Base-by-base conservation (phyloP, 2,797 vertebrate species). In the Sus cebifrons region DNA sequence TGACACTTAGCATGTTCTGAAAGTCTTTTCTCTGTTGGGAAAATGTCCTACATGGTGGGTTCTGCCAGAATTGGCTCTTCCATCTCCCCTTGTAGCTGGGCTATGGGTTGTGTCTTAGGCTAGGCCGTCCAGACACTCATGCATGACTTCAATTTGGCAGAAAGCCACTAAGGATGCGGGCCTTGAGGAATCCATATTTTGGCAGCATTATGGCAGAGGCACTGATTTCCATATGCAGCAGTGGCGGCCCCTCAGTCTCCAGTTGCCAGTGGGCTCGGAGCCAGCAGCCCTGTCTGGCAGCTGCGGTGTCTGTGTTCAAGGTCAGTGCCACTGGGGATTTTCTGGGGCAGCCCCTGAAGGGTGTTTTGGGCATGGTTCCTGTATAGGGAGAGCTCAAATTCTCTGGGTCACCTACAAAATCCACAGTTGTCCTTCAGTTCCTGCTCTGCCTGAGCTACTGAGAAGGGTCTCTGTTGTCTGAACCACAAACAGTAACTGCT, bases 141-240 rank as follows among this genome's bases (percentile, higher is more conserved):
- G 0, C 13, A 74, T n/a, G 32, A 77, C 18, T 40, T 64, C 56
- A 60, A 0, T 18, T 10, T 52, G 58, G 67, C 18, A n/a, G 18
- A 85, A 44, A 27, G 32, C 1, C 2, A 10, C 20, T 14, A 2
- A 40, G 65, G 58, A n/a, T 56, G 49, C 1, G 1, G 25, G 0
- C 9, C 58, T 62, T 25, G 18, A 36, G 23, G 44, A 29, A 52
- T 29, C 58, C 17, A 23, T 4, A 23, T 62, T 15, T 36, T 16
- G 23, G 36, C 67, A 91, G 5, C 7, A 11, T 5, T 3, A 5
- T 25, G 29, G 12, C n/a, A 81, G 21, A 67, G 60, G 1, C 52
- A 5, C 32, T 1, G 0, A 10, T 52, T 74, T 29, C 84, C 58
- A 85, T 2, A 3, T 0, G 16, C 4, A 73, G 27, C 20, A 16